Evolutionary conservation across 2,888 invertebrate species (phyloP), one percentile per base, ranked within the genome.

Genomic region (Xanthorhoe spadicearia): DNA sequence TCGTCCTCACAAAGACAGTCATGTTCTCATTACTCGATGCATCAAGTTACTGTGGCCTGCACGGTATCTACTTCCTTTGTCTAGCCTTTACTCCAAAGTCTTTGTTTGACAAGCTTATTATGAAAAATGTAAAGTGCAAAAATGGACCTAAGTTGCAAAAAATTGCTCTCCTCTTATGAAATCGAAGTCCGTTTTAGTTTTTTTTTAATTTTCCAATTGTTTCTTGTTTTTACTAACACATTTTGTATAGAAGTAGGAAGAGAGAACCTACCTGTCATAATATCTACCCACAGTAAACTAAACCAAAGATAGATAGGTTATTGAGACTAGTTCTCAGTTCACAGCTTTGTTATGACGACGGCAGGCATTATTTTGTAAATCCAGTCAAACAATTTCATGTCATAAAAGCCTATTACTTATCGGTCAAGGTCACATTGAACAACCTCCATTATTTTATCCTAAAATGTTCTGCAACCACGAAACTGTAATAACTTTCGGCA

Each of bases 11-110:
- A 71, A 79, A 74, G 74, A 73, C 76, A 81, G 88, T 86, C 87
- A 86, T 85, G 90, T 85, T 82, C 89, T 86, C 84, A 86, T 90
- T 89, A 86, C 74, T 83, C 73, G 78, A 75, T 77, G 89, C 81
- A 84, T 88, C 87, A 71, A 75, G 84, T 90, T 89, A 82, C 88
- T 74, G 60, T 63, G 60, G 54, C 49, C 56, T 59, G 64, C 66
- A 64, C 51, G 32, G 53, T 19, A 52, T 23, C 53, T 74, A 69
- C 69, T 74, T 74, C 73, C 70, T 73, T 73, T 79, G 75, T 74
- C 66, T 70, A 69, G 32, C 38, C 9, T 19, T n/a, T 49, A 54
- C 49, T 23, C 9, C 32, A 51, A 32, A 0, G 13, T 4, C 13
- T 52, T 28, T 52, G 15, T 32, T 7, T 32, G 8, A 32, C 32